Evolutionary conservation across 92 coral and sea anemone genomes (phyloP), one percentile per base, ranked within the genome.

Genomic region (Micromussa lordhowensis): DNA sequence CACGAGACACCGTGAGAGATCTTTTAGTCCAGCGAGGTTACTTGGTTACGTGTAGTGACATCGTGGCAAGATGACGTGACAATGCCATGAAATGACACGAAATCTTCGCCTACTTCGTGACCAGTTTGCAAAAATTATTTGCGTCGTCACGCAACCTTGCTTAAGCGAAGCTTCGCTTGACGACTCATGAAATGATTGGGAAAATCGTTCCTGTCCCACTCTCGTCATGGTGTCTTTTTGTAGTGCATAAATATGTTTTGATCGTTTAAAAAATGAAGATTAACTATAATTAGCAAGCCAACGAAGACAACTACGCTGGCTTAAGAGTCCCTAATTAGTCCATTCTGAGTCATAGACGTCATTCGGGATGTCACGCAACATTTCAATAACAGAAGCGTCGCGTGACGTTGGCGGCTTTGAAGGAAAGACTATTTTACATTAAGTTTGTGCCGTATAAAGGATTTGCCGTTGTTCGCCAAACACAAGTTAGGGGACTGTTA

Each of bases 11-110:
- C 13, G 61, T 58, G 58, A 75, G 10, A 9, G 21, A 2, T 30
- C 76, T 71, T 74, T n/a, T 64, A 55, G 61, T 31, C 40, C 75
- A 66, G 63, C n/a, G 53, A 32, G 31, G 84, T 24, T 59, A 30
- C 68, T 54, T 34, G 26, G 55, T 35, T 40, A 28, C 61, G 85
- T 32, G 85, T 81, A 36, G 28, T 58, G 58, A 28, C 32, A 24
- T 77, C 6, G 31, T 28, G 32, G n/a, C 18, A 48, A 48, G 34
- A 13, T 77, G 0, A 15, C 59, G 16, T 5, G 71, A 63, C 69
- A 63, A 63, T 9, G 68, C 1, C 8, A 51, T 15, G 12, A 51
- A 51, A 51, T 51, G 57, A 51, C 17, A 10, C 57, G 57, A 51
- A 51, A 51, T 15, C 17, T 51, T 51, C 17, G 57, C 57, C 14